phyloP scores from a whole-genome alignment of 2,113 vertebrate genomes.

The Scalopus aquaticus region DNA sequence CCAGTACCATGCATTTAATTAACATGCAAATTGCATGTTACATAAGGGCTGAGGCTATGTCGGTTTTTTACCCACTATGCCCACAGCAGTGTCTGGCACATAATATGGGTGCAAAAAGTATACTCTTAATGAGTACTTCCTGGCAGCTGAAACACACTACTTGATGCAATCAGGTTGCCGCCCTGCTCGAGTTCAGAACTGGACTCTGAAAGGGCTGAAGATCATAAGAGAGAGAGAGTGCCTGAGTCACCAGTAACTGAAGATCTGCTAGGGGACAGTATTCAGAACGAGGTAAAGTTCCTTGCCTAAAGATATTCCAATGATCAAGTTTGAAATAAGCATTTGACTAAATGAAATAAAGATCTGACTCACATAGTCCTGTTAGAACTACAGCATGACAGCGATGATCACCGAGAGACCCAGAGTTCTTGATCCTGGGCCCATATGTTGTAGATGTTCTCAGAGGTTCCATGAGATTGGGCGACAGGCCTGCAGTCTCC shows the following conservation, averaged over 20 bases:
- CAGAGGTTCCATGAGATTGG: background rate
- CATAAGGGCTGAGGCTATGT: background rate
- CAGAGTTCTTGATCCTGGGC: background rate
- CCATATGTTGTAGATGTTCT: background rate
- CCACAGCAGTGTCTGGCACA: background rate
- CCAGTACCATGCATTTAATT: background rate
- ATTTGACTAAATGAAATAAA: background rate
- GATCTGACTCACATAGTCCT: background rate
- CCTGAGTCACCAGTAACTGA: background rate
- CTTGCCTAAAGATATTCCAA: background rate
- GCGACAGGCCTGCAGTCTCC: background rate
- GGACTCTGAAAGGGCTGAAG: background rate
- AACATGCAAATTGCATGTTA: background rate
- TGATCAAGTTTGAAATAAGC: background rate
- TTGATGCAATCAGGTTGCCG: background rate
- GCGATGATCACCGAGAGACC: background rate
- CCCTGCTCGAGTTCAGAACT: background rate
- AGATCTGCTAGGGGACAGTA: accelerated
- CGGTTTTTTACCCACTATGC: background rate
- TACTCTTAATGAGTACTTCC: background rate
- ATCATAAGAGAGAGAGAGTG: background rate
- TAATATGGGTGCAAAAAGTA: background rate
- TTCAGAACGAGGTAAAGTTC: background rate
- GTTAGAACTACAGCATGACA: background rate
- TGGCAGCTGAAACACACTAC: background rate